These are phyloP conservation scores for Nasonia oneida DNA, from an alignment of 2,888 invertebrate species.

Conservation along the genomic window DNA sequence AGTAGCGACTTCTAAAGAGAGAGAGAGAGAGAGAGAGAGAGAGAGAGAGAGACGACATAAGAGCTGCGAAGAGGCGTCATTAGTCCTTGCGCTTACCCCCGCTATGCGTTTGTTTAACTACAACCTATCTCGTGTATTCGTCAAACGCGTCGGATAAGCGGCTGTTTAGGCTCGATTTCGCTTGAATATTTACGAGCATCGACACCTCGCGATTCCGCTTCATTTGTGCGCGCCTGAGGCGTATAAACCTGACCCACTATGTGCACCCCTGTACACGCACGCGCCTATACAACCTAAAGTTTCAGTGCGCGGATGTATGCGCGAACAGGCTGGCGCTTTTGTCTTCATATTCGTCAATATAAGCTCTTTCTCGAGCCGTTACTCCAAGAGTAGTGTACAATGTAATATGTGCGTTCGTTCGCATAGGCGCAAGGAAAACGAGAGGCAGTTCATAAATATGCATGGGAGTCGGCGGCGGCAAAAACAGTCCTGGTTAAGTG, in stretches of 20 bases:
- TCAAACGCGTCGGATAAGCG: not conserved
- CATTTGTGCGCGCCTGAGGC: not conserved
- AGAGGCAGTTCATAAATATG: slow-evolving; percentile 47
- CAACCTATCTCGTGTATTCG: not conserved
- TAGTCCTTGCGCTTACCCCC: not conserved
- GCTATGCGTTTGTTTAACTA: not conserved
- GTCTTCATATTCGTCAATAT: slow-evolving; percentile 17
- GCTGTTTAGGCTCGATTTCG: no score
- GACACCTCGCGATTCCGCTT: not conserved
- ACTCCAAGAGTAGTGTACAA: not conserved
- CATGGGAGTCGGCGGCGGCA: not conserved
- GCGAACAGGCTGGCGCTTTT: not conserved
- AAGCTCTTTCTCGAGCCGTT: not conserved
- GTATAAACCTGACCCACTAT: not conserved
- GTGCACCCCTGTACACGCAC: not conserved
- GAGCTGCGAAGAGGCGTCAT: slow-evolving; percentile 2
- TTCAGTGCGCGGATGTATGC: not conserved
- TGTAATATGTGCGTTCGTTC: not conserved
- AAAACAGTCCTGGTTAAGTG: slow-evolving; percentile 42
- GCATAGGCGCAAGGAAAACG: not conserved
- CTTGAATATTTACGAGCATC: not conserved
- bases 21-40: not conserved
- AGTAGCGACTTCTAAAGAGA: not conserved
- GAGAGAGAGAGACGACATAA: not conserved
- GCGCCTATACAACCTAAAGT: not conserved